These are phyloP conservation scores for Pterophyllum scalare DNA, from an alignment of 2,113 vertebrate species.

Conservation along the genomic window DNA sequence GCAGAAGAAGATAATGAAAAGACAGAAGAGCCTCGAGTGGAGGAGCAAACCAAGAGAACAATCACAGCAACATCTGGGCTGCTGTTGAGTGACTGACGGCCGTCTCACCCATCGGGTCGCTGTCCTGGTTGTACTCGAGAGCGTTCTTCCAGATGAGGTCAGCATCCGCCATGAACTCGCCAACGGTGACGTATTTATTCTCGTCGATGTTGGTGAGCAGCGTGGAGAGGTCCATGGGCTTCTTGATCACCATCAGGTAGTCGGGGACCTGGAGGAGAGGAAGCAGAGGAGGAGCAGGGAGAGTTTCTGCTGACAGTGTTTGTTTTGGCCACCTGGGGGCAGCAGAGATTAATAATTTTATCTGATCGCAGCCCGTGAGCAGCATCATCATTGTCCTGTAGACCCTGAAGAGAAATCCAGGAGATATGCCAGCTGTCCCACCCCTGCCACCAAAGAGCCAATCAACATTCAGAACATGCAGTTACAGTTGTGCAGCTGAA, in stretches of 20 bases:
- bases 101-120: slow-evolving; percentile 84
- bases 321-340: neutral
- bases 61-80: rapidly evolving
- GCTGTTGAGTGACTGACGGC: neutral
- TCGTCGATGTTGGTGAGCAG: slow-evolving; percentile 89
- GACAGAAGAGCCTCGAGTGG: neutral
- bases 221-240: slow-evolving; percentile 93
- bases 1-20: neutral
- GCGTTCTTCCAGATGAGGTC: slow-evolving; percentile 92
- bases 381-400: neutral
- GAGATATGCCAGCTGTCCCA: too few relatives aligned
- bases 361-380: neutral
- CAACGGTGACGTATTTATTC: slow-evolving; percentile 86
- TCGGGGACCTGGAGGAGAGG: slow-evolving; percentile 84
- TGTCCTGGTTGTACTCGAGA: slow-evolving; percentile 90
- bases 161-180: slow-evolving; percentile 87
- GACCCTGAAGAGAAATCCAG: neutral
- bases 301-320: neutral
- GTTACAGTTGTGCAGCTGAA: neutral
- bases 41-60: neutral
- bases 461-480: neutral
- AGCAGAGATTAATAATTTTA: neutral
- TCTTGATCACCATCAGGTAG: slow-evolving; percentile 86
- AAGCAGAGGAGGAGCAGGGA: neutral
- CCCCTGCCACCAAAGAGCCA: neutral